Percentiles rank a stretch among this genome's conserved stretches.
Evolutionary conservation across 92 coral and sea anemone species (phyloP).

Genomic region (Umimayanthus chanpuru): DNA sequence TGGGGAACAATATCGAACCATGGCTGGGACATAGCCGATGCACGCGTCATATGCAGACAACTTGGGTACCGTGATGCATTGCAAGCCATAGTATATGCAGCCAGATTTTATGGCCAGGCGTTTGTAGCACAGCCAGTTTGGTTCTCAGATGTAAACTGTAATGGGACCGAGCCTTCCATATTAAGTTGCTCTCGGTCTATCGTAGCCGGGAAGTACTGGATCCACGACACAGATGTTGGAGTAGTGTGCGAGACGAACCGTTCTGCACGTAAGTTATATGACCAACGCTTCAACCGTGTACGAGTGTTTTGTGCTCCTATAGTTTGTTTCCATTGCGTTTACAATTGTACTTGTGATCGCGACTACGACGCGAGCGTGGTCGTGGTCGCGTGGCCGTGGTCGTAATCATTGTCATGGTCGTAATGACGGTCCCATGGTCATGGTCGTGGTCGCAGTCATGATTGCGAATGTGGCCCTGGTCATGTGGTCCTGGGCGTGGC

Average conservation of each 20-base stretch:
- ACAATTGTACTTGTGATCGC: no score
- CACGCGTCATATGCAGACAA: slow-evolving; percentile 40
- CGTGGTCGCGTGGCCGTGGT: no score
- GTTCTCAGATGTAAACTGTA: slow-evolving; percentile 37
- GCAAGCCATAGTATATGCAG: not conserved
- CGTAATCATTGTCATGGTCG: not conserved
- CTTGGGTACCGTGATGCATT: slow-evolving; percentile 33
- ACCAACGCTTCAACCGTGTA: not conserved
- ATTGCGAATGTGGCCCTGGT: no score
- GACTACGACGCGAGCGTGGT: no score
- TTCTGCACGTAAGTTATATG: not conserved
- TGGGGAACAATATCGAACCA: slow-evolving; percentile 28
- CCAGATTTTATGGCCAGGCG: not conserved
- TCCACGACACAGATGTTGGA: slow-evolving; percentile 35
- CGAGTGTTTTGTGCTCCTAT: no score
- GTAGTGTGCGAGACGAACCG: slow-evolving; percentile 32
- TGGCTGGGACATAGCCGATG: slow-evolving; percentile 32
- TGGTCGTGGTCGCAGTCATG: no score
- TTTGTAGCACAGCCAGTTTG: slow-evolving; percentile 11
- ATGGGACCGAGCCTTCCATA: slow-evolving; percentile 18
- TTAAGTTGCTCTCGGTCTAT: slow-evolving; percentile 27
- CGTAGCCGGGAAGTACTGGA: slow-evolving; percentile 33
- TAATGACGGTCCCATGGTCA: no score
- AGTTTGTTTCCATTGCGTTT: no score
- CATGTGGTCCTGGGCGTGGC: no score